Base-by-base conservation (phyloP, 2,888 invertebrate genomes). In the Pammene aurita region DNA sequence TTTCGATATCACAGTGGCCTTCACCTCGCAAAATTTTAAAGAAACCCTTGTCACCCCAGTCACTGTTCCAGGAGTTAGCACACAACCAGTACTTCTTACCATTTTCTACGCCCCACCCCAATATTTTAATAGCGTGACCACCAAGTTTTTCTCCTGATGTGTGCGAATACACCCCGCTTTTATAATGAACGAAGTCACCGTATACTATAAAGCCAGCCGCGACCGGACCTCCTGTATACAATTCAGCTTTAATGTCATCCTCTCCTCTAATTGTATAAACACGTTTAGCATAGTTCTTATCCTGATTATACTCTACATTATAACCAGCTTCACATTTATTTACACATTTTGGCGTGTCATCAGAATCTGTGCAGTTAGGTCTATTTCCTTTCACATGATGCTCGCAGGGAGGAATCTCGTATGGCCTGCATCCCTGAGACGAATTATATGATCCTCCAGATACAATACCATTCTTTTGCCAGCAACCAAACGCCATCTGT, bases 41-140 rank as follows among this genome's bases (percentile, higher is more conserved):
- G 55, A 35, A 55, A n/a, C 55, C 55, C n/a, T 55, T 55, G 9
- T 35, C 35, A 14, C 55, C 55, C 55, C 55, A 55, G 14, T 55
- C 35, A 35, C 18, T 18, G 55, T 38, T 38, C 34, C 34, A 55
- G 2, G 55, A 55, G 55, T 55, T 55, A 35, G 55, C 55, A 14
- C 55, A 55, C 35, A 55, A 55, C 55, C 55, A 55, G 55, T 55
- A 55, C 55, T 55, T 55, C 35, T 55, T 35, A 7, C 55, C 55
- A 11, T 55, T 14, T 35, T 55, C 35, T 0, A 55, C 35, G 10
- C 55, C 55, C 55, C 55, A 55, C 10, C 55, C 55, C 55, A 55
- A 35, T n/a, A 55, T n/a, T 38, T 55, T 55, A 14, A 55, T 9
- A 38, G 55, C 35, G 35, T 55, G 55, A 35, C 9, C n/a, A 14